These are phyloP conservation scores for Acanthosepion esculentum DNA, from an alignment of 2,888 invertebrate species.

Conservation along the genomic window DNA sequence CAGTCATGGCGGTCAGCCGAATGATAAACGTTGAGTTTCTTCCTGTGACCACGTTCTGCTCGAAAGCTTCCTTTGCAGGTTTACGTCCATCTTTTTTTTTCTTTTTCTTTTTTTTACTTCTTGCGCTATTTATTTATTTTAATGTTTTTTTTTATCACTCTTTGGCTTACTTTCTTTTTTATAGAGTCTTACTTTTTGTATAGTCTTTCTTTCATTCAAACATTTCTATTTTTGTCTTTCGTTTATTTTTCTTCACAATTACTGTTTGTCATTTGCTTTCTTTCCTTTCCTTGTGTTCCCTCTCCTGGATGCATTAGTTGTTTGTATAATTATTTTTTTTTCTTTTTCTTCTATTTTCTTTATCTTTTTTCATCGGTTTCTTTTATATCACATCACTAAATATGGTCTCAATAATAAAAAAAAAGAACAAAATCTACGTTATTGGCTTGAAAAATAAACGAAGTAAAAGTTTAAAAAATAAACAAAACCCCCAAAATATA, in stretches of 20 bases:
- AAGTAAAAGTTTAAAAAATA: not conserved
- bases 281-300: not conserved
- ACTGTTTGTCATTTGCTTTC: not conserved
- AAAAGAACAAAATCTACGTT: not conserved
- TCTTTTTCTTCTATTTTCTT: too few relatives aligned
- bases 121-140: not conserved
- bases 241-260: not conserved
- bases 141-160: not conserved
- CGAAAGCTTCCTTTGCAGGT: not conserved
- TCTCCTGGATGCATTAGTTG: not conserved
- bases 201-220: not conserved
- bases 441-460: not conserved
- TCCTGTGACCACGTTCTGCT: constrained; percentile 21
- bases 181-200: not conserved
- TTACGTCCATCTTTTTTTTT: not conserved
- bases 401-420: not conserved
- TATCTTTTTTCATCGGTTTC: not conserved
- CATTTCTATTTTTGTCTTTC: not conserved
- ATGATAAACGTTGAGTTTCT: not conserved
- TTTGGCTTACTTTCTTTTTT: not conserved
- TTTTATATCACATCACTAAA: not conserved
- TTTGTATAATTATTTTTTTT: too few relatives aligned
- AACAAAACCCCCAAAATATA: not conserved
- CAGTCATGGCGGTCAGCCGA: constrained; percentile 3
- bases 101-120: not conserved